These are phyloP conservation scores for Ephialtes manifestator DNA, from an alignment of 2,888 invertebrate genomes.

Conservation along the genomic window DNA sequence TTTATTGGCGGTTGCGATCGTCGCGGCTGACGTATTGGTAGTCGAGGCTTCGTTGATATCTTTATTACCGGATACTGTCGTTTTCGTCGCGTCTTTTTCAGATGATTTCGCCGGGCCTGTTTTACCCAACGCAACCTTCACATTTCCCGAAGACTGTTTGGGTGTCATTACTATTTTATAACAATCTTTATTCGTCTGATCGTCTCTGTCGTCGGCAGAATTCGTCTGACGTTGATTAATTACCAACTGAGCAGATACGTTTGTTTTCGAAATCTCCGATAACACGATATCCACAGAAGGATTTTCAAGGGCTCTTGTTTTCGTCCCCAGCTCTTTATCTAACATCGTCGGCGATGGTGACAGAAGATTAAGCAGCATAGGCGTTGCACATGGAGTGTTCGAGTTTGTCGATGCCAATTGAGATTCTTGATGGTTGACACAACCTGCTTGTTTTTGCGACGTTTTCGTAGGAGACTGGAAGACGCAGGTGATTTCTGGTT, in stretches of 20 bases:
- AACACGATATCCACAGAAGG: slow-evolving; percentile 46
- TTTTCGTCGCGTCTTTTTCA: background rate
- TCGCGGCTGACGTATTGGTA: background rate
- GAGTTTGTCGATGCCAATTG: background rate
- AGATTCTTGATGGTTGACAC: background rate
- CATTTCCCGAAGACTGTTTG: slow-evolving; percentile 7
- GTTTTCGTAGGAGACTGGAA: slow-evolving; percentile 1
- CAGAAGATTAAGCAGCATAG: background rate
- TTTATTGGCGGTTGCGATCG: background rate
- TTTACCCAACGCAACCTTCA: slow-evolving; percentile 8
- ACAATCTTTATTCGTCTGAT: background rate
- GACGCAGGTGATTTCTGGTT: slow-evolving; percentile 1
- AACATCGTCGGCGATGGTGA: too few species aligned
- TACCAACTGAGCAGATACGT: slow-evolving; percentile 43
- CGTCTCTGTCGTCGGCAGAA: background rate
- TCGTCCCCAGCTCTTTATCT: background rate
- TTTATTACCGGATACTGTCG: background rate
- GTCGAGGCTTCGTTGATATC: background rate
- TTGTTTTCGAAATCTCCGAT: slow-evolving; percentile 28
- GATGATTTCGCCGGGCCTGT: background rate
- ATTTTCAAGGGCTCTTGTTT: slow-evolving; percentile 56
- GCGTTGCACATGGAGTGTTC: background rate
- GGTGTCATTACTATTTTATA: slow-evolving; percentile 38
- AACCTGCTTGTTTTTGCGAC: background rate
- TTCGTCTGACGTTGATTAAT: slow-evolving; percentile 2